Base-by-base conservation (phyloP, 2,113 vertebrate genomes). In the Chaetodon auriga region DNA sequence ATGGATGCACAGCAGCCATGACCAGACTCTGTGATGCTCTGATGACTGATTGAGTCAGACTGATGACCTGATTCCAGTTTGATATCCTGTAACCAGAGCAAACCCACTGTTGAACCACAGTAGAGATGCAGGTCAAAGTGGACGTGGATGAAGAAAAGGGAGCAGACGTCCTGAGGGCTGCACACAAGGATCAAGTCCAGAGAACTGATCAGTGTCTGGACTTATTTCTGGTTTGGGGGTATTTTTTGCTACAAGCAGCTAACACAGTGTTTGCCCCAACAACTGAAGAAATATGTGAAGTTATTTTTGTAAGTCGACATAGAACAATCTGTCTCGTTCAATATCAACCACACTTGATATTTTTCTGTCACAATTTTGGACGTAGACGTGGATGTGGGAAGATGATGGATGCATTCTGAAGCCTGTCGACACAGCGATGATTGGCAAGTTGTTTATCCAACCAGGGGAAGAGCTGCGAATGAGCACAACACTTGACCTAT, bases 41-140 rank as follows among this genome's bases (percentile, higher is more conserved):
- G 30, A 36, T 15, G 68, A 53, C 66, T 43, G 54, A 60, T 46
- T 8, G 10, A 21, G 23, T 46, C 55, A 0, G 70, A 73, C 70
- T 5, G 70, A 5, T 73, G 70, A 73, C 70, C 70, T 48, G 23
- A 21, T 73, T 73, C 43, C 41, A 14, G 23, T 14, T 30, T 60
- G 69, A 72, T 53, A 38, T 58, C n/a, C 15, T 58, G n/a, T 57
- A 54, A 43, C 5, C 21, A 10, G 38, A 58, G 30, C 54, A 13
- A 35, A 46, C 38, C 53, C 38, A 1, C 35, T 15, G 66, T 30
- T 14, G 49, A 25, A 0, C 53, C 8, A 2, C 38, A 16, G 16
- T 0, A 1, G 4, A 2, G 46, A 68, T 35, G 36, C 2, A 6
- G 66, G 48, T n/a, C 66, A 69, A 9, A 53, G 46, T 14, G 48